Conservation (phyloP, 2,888 invertebrate genomes). For the Eupithecia abbreviata region DNA sequence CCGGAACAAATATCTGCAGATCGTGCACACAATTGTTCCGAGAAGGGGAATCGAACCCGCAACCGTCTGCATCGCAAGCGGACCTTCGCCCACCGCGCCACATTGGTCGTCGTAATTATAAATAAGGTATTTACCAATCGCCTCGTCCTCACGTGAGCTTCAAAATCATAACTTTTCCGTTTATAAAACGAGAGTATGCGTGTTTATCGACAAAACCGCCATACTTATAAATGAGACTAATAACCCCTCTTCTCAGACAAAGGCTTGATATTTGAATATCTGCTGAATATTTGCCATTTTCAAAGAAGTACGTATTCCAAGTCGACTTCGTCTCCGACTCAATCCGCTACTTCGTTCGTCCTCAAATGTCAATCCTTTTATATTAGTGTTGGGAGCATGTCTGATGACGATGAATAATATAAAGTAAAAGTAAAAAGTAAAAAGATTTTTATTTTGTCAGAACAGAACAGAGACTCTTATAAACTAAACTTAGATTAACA, state of each 20-base stretch:
- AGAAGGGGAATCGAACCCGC: too few relatives aligned
- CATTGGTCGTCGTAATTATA: too few relatives aligned
- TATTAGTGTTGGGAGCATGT: conserved; percentile 54
- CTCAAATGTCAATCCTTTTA: conserved; percentile 83
- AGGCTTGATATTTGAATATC: conserved; percentile 65
- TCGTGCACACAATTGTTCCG: too few relatives aligned
- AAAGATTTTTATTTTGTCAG: too few relatives aligned
- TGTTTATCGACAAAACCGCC: neutral
- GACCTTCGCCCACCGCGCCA: too few relatives aligned
- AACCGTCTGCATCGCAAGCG: too few relatives aligned
- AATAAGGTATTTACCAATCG: neutral
- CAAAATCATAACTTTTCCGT: neutral
- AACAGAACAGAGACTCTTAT: too few relatives aligned
- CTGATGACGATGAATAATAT: neutral
- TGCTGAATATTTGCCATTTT: conserved; percentile 71
- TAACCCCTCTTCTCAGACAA: conserved; percentile 45
- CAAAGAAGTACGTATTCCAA: conserved; percentile 63
- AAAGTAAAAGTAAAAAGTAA: too few relatives aligned
- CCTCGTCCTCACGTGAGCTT: neutral
- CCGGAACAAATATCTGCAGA: too few relatives aligned
- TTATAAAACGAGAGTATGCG: neutral
- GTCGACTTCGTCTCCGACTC: conserved; percentile 73
- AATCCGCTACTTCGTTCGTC: conserved; percentile 77
- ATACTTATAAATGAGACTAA: conserved; percentile 33
- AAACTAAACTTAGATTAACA: too few relatives aligned